Conservation (phyloP, 2,797 vertebrate genomes). For the Thunnus albacares region DNA sequence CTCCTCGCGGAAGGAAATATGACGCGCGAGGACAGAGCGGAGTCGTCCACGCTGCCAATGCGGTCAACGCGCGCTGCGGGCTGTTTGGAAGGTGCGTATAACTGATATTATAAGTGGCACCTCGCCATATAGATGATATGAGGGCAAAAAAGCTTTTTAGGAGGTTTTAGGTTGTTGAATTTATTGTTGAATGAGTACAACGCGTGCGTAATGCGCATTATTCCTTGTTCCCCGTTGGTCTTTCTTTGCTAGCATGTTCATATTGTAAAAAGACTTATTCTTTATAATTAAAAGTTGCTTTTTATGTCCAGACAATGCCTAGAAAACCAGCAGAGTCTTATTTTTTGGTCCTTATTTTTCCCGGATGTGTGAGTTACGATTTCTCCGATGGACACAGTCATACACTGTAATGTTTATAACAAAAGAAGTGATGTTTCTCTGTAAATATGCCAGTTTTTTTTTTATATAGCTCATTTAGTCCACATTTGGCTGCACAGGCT, state of each 20-base stretch:
- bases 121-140: neutral
- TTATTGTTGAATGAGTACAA: too few species aligned
- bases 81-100: constrained; percentile 56
- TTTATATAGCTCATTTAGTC: neutral
- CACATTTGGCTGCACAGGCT: neutral
- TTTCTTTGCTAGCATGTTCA: neutral
- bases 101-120: neutral
- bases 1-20: constrained; percentile 67
- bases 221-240: neutral
- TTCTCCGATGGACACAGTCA: neutral
- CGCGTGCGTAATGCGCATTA: constrained; percentile 2
- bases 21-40: constrained; percentile 57
- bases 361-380: neutral
- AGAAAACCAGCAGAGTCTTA: neutral
- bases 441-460: neutral
- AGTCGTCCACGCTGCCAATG: constrained; percentile 45
- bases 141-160: neutral
- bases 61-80: constrained; percentile 4
- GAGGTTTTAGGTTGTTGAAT: neutral
- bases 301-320: neutral
- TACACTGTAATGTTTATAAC: neutral
- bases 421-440: neutral
- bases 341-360: neutral
- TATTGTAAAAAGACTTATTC: neutral
- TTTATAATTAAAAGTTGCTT: neutral